A percentile compares a stretch with the other conserved stretches of the same genome.
Conservation (phyloP, 2,797 vertebrate species). For the Tenualosa thibaudeaui region DNA sequence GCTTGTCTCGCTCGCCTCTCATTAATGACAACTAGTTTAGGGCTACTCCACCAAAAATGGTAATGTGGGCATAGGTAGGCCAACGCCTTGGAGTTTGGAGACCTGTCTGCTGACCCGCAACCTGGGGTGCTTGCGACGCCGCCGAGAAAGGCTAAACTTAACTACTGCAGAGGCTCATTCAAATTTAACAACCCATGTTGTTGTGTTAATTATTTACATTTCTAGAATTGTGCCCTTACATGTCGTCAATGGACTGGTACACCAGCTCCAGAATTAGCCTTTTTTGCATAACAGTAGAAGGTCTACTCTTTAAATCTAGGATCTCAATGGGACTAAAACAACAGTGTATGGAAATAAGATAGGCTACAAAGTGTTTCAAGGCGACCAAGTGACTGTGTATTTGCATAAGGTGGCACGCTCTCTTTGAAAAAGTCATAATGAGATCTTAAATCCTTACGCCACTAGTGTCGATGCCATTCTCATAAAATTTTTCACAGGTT, state of each 20-base stretch:
- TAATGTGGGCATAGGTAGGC: slow-evolving; percentile 70
- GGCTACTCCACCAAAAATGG: slow-evolving; percentile 73
- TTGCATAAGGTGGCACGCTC: slow-evolving; percentile 56
- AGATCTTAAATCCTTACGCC: neutral
- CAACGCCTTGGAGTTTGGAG: slow-evolving; percentile 75
- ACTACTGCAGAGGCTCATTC: slow-evolving; percentile 67
- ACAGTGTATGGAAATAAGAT: slow-evolving; percentile 63
- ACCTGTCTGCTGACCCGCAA: slow-evolving; percentile 74
- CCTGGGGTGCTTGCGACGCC: slow-evolving; percentile 67
- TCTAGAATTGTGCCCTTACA: slow-evolving; percentile 61
- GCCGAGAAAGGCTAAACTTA: slow-evolving; percentile 63
- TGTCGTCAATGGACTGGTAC: slow-evolving; percentile 62
- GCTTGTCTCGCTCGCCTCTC: slow-evolving; percentile 64
- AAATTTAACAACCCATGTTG: slow-evolving; percentile 77
- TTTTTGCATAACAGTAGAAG: slow-evolving; percentile 70
- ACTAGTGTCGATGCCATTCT: neutral
- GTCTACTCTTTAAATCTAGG: slow-evolving; percentile 69
- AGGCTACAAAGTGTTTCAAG: slow-evolving; percentile 51
- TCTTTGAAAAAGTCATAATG: slow-evolving; percentile 37
- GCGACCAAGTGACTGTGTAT: slow-evolving; percentile 48
- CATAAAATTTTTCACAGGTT: neutral
- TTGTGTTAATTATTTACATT: slow-evolving; percentile 80
- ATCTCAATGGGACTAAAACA: slow-evolving; percentile 81
- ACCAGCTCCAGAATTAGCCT: slow-evolving; percentile 59
- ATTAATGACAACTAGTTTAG: slow-evolving; percentile 75